These are phyloP conservation scores for Chromobotia macracanthus DNA, from an alignment of 2,797 vertebrate genomes.

Conservation along the genomic window DNA sequence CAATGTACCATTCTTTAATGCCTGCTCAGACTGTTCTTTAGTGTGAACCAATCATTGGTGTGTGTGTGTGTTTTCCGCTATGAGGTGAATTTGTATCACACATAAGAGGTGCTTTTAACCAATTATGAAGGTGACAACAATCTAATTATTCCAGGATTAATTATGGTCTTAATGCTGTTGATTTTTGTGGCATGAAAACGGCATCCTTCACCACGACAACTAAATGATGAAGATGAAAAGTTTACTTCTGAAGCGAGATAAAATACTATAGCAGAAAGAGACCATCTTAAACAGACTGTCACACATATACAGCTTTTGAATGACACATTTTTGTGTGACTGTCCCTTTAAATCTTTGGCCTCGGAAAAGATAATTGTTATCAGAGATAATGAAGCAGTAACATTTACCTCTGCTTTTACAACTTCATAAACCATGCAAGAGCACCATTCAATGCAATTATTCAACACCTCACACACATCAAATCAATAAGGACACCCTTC, in stretches of 20 bases:
- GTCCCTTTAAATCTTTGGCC: neutral
- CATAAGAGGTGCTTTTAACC: slow-evolving; percentile 45
- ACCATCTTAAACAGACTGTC: neutral
- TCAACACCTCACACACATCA: slow-evolving; percentile 26
- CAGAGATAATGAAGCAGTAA: neutral
- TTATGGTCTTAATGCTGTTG: slow-evolving; percentile 31
- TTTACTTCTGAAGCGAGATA: neutral
- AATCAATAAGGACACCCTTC: slow-evolving; percentile 31
- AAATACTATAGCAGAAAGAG: neutral
- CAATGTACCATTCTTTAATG: slow-evolving; percentile 17
- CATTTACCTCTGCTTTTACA: neutral
- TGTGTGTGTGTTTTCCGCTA: neutral
- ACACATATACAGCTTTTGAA: too few relatives aligned
- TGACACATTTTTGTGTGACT: neutral
- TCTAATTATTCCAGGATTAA: slow-evolving; percentile 55
- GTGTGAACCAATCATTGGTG: slow-evolving; percentile 1
- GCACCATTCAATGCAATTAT: slow-evolving; percentile 24
- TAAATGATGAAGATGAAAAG: neutral
- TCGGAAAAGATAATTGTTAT: neutral
- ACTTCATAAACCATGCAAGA: neutral
- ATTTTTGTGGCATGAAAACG: slow-evolving; percentile 40
- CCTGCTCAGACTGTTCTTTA: slow-evolving; percentile 5
- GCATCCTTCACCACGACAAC: slow-evolving; percentile 3
- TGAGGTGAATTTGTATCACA: slow-evolving; percentile 35
- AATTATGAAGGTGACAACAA: slow-evolving; percentile 43